phyloP scores from a whole-genome alignment of 2,888 invertebrate species.

The Sericinus montela region DNA sequence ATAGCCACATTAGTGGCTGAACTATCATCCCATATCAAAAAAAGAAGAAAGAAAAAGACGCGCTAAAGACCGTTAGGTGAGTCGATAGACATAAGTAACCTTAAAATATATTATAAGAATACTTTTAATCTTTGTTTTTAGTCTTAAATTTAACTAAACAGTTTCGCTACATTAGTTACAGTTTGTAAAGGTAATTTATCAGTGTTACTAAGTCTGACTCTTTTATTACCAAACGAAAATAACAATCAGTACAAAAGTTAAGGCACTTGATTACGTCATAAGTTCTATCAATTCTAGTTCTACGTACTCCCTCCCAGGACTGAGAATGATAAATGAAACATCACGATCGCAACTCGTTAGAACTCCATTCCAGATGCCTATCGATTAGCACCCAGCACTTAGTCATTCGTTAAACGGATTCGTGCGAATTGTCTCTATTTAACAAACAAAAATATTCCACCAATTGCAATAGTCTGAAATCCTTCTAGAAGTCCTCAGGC shows the following conservation, averaged over 20 bases:
- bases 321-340: constrained; percentile 8
- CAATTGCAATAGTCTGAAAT: neutral
- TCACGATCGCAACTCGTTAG: constrained; percentile 12
- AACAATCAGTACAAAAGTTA: too few species aligned
- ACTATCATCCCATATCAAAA: constrained; percentile 37
- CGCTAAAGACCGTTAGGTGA: constrained; percentile 56
- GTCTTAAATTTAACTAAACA: too few species aligned
- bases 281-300: neutral
- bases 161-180: too few species aligned
- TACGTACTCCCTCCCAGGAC: constrained; percentile 21
- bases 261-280: too few species aligned
- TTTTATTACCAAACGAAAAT: too few species aligned
- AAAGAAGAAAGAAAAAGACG: constrained; percentile 36
- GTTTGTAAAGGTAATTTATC: too few species aligned
- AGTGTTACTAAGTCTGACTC: too few species aligned
- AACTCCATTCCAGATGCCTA: constrained; percentile 17
- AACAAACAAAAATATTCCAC: constrained; percentile 11
- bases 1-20: constrained; percentile 72
- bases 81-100: constrained; percentile 25
- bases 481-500: neutral
- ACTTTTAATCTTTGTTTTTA: too few species aligned
- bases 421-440: constrained; percentile 11
- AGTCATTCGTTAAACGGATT: constrained; percentile 32
- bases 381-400: constrained; percentile 33
- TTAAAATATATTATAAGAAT: too few species aligned